Percentiles rank a stretch among this genome's conserved stretches.
phyloP scores from a whole-genome alignment of 2,888 invertebrate genomes.

The Synergus laeviventris region DNA sequence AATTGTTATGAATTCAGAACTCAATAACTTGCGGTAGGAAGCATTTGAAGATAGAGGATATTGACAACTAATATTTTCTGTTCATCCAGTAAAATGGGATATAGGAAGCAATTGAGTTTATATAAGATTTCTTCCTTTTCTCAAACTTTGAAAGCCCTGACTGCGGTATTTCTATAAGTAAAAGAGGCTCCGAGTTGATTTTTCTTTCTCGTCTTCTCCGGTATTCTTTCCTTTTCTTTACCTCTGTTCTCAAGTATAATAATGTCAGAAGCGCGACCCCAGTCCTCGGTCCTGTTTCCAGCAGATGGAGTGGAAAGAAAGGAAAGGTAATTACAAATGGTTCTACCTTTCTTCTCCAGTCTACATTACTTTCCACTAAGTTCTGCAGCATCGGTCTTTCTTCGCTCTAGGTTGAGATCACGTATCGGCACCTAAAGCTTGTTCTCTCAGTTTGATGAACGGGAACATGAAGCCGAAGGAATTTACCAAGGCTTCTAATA shows the following conservation, averaged over 20 bases:
- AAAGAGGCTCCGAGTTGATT: slow-evolving; percentile 12
- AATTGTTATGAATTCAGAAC: not conserved
- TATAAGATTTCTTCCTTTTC: slow-evolving; percentile 6
- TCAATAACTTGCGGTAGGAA: not conserved
- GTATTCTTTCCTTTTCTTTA: not conserved
- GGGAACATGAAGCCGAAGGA: slow-evolving; percentile 18
- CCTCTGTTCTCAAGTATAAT: slow-evolving; percentile 24
- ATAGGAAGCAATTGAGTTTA: slow-evolving; percentile 4
- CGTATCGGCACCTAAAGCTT: slow-evolving; percentile 28
- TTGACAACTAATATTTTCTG: not conserved
- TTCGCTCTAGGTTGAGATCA: slow-evolving; percentile 27
- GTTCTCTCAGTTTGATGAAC: slow-evolving; percentile 33
- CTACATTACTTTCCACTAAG: slow-evolving; percentile 36
- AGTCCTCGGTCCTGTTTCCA: slow-evolving; percentile 35
- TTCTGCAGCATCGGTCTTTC: slow-evolving; percentile 19
- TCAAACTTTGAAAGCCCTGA: not conserved
- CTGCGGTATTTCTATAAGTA: not conserved
- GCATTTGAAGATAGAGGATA: not conserved
- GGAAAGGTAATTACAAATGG: slow-evolving; percentile 38
- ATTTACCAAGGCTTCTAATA: slow-evolving; percentile 10
- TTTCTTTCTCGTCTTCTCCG: not conserved
- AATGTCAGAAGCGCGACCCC: slow-evolving; percentile 35
- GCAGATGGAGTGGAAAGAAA: slow-evolving; percentile 37
- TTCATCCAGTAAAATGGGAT: not conserved
- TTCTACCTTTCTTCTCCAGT: slow-evolving; percentile 17